Base-by-base conservation (phyloP, 2,797 vertebrate genomes). In the Micrastur ruficollis region DNA sequence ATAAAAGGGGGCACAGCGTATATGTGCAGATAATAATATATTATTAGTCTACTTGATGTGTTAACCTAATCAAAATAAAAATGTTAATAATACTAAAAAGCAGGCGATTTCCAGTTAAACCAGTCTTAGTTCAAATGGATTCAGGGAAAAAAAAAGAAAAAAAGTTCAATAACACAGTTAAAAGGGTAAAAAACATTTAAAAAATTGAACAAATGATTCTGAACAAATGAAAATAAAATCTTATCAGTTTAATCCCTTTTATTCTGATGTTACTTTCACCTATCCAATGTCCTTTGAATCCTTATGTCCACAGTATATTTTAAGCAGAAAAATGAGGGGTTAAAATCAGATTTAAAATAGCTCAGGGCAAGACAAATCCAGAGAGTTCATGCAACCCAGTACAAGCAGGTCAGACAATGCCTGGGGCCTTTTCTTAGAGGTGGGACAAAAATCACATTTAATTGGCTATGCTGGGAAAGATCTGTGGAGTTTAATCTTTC, bases 191-290 rank as follows among this genome's bases (percentile, higher is more conserved):
- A 50, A 32, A 17, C 6, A n/a, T 5, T 17, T 0, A 7, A 65
- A 31, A 5, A 0, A 2, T 4, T 4, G 27, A 15, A 6, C 17
- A 40, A 53, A 14, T 3, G 31, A 38, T 5, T 1, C 5, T 7
- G 31, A 46, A 55, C 1, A 47, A 62, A 47, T 6, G 0, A 25
- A 17, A 20, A 46, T 62, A 27, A 52, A 22, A 27, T 6, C 4
- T 32, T n/a, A 23, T 47, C 40, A 8, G 5, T 71, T 52, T 56
- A 26, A 38, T 7, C 1, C 5, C 4, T 11, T 32, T 59, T 63
- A 38, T 25, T 34, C 20, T 26, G 34, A 5, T 44, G 5, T 34
- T 73, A 9, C 16, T 61, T 73, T 61, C 9, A 34, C 7, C 23
- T 71, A 53, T 34, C 13, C 7, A 34, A 7, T 36, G 17, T 67